Evolutionary conservation across 2,888 invertebrate genomes (phyloP).

Genomic region (Drosophila yooni): DNA sequence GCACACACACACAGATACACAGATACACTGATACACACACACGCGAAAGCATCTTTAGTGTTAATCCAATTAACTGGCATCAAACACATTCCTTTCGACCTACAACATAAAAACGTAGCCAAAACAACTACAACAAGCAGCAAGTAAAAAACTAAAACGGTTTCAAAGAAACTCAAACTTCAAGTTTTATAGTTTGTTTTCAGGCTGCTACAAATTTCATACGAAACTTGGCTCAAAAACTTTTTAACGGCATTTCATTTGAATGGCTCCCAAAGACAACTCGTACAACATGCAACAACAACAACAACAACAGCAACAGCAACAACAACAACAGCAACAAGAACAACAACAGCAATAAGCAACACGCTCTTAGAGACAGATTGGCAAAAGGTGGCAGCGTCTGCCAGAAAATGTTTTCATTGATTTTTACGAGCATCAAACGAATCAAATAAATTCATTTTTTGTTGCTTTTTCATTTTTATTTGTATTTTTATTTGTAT

Average conservation of each 20-base stretch:
- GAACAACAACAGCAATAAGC: background rate
- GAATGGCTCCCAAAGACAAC: slow-evolving; percentile 49
- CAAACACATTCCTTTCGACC: slow-evolving; percentile 72
- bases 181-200: slow-evolving; percentile 74
- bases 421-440: slow-evolving; percentile 78
- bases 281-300: slow-evolving; percentile 7
- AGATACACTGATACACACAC: background rate
- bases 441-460: slow-evolving; percentile 74
- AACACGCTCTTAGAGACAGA: slow-evolving; percentile 19
- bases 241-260: slow-evolving; percentile 73
- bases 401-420: slow-evolving; percentile 71
- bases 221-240: slow-evolving; percentile 70
- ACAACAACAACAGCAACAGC: background rate
- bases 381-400: slow-evolving; percentile 58
- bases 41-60: slow-evolving; percentile 36
- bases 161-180: slow-evolving; percentile 77
- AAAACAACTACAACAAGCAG: slow-evolving; percentile 18
- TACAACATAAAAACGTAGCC: slow-evolving; percentile 26
- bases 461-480: slow-evolving; percentile 24
- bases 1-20: background rate
- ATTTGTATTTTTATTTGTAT: background rate
- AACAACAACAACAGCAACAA: slow-evolving; percentile 1
- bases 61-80: slow-evolving; percentile 77
- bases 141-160: slow-evolving; percentile 35
- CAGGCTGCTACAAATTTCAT: slow-evolving; percentile 71